These are phyloP conservation scores for Eospalax fontanierii DNA, from an alignment of 2,797 vertebrate species.

Conservation along the genomic window DNA sequence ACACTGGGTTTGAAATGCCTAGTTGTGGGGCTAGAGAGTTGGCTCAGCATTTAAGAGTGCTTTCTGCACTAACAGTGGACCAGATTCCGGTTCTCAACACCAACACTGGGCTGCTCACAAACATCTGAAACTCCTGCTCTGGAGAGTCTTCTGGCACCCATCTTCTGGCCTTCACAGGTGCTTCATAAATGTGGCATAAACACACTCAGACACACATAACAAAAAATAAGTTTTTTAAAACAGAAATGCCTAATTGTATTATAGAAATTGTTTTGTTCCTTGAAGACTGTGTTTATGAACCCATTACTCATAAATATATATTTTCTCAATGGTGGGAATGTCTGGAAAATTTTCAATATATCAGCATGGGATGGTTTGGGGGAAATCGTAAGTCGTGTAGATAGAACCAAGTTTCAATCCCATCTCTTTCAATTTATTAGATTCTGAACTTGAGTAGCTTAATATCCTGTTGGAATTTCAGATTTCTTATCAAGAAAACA, in stretches of 20 bases:
- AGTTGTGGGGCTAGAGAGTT: background rate
- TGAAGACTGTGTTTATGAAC: background rate
- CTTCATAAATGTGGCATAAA: too few relatives aligned
- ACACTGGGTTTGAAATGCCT: background rate
- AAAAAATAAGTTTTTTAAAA: background rate
- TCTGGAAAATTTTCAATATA: background rate
- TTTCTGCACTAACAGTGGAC: background rate
- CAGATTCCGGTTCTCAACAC: background rate
- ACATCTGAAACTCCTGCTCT: background rate
- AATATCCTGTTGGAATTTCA: background rate
- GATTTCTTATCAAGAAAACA: background rate
- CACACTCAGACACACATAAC: background rate
- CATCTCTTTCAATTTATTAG: background rate
- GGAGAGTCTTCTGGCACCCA: background rate
- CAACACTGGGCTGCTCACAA: background rate
- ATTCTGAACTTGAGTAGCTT: conserved; percentile 1
- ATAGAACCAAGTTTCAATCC: background rate
- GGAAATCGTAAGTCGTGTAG: background rate
- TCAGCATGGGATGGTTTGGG: background rate
- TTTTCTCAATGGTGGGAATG: background rate
- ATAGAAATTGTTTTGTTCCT: background rate
- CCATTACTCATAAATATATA: background rate
- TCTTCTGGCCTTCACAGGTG: background rate
- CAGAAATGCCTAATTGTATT: background rate
- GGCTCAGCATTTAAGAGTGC: background rate